Evolutionary conservation across 2,888 invertebrate species (phyloP), one percentile per base, ranked within the genome.

Genomic region (Rapana venosa): DNA sequence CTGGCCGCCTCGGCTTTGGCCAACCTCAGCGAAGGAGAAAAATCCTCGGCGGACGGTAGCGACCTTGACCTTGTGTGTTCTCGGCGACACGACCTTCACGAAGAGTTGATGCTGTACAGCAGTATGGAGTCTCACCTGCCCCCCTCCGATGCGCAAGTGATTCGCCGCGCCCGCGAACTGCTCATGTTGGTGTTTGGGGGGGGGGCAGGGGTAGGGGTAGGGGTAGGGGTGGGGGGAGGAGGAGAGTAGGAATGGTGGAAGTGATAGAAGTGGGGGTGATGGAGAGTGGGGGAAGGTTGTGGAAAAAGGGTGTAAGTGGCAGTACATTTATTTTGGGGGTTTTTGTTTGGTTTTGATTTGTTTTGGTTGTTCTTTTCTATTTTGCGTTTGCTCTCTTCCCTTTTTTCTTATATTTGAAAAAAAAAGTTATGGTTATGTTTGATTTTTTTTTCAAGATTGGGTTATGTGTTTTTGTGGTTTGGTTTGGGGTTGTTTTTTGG

Each of bases 91-190:
- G 92, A 88, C 56, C 87, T 92, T 61, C 93, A 93, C 74, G 93
- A 92, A 66, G 91, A 91, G 36, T 77, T 90, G 70, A 90, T 91
- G 74, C 83, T 92, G 74, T 91, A 90, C 90, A 91, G 91, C 90
- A 74, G 92, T 20, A 91, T 93, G 47, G 94, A 94, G 86, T 91
- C 91, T 5, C 92, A 92, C 91, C 90, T 94, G 86, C 93, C 94
- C 0, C 93, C 93, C 61, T 93, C 93, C 61, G 95, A 96, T 35
- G 94, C 94, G n/a, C 92, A 92, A 88, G 94, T 95, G 88, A 94
- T 96, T 88, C 94, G 95, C 89, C 93, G 94, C 90, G 95, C 96
- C 32, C 93, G 92, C 79, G 92, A 92, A 85, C 94, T 95, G 81
- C 90, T 95, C 91, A 94, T 94, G 95, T 95, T 36, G 36, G 81